Evolutionary conservation across 2,113 vertebrate species (phyloP).

Genomic region (Nerophis ophidion): DNA sequence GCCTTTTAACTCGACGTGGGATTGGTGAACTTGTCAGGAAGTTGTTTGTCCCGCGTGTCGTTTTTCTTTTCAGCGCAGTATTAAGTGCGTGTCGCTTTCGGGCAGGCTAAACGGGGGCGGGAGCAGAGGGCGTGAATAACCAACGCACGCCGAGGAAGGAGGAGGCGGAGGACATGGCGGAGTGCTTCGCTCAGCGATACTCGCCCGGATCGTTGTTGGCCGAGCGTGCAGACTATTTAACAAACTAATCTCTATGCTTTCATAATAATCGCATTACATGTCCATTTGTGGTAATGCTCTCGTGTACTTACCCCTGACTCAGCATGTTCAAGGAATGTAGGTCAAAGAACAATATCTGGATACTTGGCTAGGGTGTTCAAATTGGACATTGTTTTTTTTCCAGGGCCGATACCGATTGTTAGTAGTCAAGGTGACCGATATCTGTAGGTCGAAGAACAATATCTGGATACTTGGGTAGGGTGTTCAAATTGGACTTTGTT

Average conservation of each 20-base stretch:
- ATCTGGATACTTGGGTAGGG: too few species aligned
- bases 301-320: slow-evolving; percentile 48
- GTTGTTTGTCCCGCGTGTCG: slow-evolving; percentile 29
- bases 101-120: slow-evolving; percentile 26
- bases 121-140: slow-evolving; percentile 64
- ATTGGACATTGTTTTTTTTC: too few species aligned
- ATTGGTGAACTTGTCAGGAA: slow-evolving; percentile 50
- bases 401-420: too few species aligned
- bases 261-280: slow-evolving; percentile 45
- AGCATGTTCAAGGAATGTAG: slow-evolving; percentile 18
- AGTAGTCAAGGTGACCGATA: too few species aligned
- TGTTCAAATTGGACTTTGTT: too few species aligned
- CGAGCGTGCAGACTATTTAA: slow-evolving; percentile 43
- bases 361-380: too few species aligned
- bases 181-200: slow-evolving; percentile 56
- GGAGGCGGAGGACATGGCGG: slow-evolving; percentile 52
- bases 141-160: slow-evolving; percentile 57
- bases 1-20: slow-evolving; percentile 25
- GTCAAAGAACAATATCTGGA: too few species aligned
- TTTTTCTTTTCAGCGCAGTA: slow-evolving; percentile 33
- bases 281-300: slow-evolving; percentile 35
- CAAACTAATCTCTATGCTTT: slow-evolving; percentile 49
- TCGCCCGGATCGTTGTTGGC: slow-evolving; percentile 43
- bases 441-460: too few species aligned
- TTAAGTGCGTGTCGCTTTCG: slow-evolving; percentile 40